Evolutionary conservation across 37 sponge, comb jelly and placozoan species (phyloP).

Genomic region (Cliona cf. orientalis): DNA sequence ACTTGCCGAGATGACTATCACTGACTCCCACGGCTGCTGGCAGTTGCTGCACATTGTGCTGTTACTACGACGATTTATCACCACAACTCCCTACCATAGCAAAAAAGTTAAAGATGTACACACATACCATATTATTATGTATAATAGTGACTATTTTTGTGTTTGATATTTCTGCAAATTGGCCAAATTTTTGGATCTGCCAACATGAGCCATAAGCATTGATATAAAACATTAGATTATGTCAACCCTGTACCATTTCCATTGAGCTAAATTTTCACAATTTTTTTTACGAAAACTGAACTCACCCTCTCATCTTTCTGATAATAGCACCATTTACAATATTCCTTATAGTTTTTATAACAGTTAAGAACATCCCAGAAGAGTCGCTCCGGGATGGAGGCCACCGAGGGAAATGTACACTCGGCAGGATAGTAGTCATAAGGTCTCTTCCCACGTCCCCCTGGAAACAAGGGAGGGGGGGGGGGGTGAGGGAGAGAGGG

Average conservation of each 20-base stretch:
- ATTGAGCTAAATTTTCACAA: not conserved
- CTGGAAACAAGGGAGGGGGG: not conserved
- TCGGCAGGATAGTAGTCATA: conserved; percentile 44
- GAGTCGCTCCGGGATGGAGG: conserved; percentile 37
- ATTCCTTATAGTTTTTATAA: conserved; percentile 25
- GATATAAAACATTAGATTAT: too few species aligned
- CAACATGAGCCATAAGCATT: too few species aligned
- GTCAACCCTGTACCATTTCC: too few species aligned
- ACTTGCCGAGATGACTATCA: conserved; percentile 58
- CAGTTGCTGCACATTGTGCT: conserved; percentile 25
- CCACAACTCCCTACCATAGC: conserved; percentile 1
- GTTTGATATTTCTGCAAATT: too few species aligned
- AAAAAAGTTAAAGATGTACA: too few species aligned
- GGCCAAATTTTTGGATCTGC: too few species aligned
- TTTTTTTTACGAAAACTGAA: not conserved
- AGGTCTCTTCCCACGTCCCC: too few species aligned
- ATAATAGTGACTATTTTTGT: too few species aligned
- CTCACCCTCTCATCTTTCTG: conserved; percentile 1
- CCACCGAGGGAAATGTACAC: not conserved
- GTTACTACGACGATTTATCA: not conserved
- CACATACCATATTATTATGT: too few species aligned
- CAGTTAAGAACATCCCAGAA: conserved; percentile 34
- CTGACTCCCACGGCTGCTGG: conserved; percentile 25
- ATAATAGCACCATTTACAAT: conserved; percentile 62
- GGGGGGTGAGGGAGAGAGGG: not conserved